phyloP scores from a whole-genome alignment of 2,113 vertebrate species.

The Cyprinodon variegatus region DNA sequence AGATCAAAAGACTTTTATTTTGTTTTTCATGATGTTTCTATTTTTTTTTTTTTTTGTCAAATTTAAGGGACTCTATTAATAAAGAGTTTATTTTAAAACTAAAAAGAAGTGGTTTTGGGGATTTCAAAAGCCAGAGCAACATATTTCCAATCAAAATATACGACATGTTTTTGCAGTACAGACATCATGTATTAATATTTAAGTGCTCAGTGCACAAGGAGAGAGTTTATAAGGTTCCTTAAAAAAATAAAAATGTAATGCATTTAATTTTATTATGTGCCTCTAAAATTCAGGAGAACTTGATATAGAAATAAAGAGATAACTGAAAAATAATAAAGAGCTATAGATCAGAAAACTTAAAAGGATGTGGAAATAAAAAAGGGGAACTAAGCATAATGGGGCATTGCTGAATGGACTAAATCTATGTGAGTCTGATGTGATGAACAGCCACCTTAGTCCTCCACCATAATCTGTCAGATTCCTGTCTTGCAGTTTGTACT shows the following conservation, averaged over 20 bases:
- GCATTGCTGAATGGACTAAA: conserved; percentile 37
- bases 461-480: conserved; percentile 50
- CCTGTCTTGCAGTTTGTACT: conserved; percentile 7
- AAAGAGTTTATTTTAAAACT: too few species aligned
- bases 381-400: not conserved
- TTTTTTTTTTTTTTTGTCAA: not conserved
- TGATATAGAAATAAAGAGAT: not conserved
- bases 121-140: not conserved
- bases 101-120: not conserved
- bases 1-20: not conserved
- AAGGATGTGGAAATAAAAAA: not conserved
- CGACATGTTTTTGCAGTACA: not conserved
- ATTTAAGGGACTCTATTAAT: too few species aligned
- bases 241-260: not conserved
- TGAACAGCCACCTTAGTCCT: conserved; percentile 49
- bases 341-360: not conserved
- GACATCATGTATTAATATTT: not conserved
- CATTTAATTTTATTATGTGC: not conserved
- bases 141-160: not conserved
- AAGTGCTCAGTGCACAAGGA: not conserved
- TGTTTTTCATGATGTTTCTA: not conserved
- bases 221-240: not conserved
- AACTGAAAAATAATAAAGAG: not conserved
- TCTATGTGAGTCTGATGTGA: conserved; percentile 30
- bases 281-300: not conserved